Conservation (phyloP, 37 sponge, comb jelly and placozoan genomes). For the Chondrosia reniformis region DNA sequence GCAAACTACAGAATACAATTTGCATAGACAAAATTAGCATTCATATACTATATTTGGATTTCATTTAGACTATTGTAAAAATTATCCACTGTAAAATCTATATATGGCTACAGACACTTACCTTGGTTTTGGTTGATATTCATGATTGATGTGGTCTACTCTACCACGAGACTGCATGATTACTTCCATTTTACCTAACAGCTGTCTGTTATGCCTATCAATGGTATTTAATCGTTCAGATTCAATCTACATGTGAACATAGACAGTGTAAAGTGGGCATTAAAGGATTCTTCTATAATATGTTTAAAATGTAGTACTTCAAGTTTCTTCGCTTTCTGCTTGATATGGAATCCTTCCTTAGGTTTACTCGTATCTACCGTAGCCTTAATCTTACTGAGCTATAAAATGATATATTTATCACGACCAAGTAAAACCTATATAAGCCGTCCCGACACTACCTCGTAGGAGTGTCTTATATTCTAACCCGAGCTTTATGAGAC, state of each 20-base stretch:
- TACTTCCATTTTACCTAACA: constrained; percentile 59
- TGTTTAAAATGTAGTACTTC: constrained; percentile 27
- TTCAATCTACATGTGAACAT: constrained; percentile 31
- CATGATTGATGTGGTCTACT: constrained; percentile 71
- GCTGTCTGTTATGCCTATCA: constrained; percentile 57
- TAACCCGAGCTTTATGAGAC: constrained; percentile 61
- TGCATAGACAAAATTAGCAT: background rate
- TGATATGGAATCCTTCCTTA: constrained; percentile 56
- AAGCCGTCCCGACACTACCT: background rate
- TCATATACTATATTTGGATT: background rate
- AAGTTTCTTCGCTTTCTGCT: constrained; percentile 53
- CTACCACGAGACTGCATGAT: constrained; percentile 77
- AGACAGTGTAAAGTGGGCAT: background rate
- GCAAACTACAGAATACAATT: constrained; percentile 30
- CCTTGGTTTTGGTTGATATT: constrained; percentile 69
- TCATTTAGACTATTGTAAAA: background rate
- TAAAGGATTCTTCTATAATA: too few species aligned
- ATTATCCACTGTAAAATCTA: background rate
- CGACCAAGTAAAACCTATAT: background rate
- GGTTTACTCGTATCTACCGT: constrained; percentile 68
- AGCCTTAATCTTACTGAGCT: constrained; percentile 53
- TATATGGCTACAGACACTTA: background rate
- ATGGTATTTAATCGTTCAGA: constrained; percentile 45
- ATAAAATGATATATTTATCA: background rate
- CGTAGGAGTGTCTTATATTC: background rate